Conservation (phyloP, 53 echinoderm and acorn worm genomes). For the Paracentrotus lividus region DNA sequence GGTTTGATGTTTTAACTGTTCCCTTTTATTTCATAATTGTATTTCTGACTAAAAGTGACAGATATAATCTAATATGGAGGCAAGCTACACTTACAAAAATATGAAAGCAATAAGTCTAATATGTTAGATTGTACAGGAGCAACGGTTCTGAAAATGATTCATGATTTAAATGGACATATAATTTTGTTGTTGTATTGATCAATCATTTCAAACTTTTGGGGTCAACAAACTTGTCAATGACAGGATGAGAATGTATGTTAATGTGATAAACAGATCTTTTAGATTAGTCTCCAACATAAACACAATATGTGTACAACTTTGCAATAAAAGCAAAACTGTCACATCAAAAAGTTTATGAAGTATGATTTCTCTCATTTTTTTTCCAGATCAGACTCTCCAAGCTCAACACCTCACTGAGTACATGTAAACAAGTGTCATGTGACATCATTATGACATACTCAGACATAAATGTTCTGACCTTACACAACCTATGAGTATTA, state of each 20-base stretch:
- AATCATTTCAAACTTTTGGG: neutral
- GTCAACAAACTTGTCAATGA: constrained; percentile 35
- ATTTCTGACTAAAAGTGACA: neutral
- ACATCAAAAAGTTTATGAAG: too few relatives aligned
- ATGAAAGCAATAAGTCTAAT: neutral
- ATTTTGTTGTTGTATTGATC: neutral
- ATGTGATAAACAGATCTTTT: constrained; percentile 17
- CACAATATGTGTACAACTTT: too few relatives aligned
- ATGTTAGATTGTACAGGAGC: neutral
- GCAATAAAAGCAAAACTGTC: too few relatives aligned
- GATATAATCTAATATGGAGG: neutral
- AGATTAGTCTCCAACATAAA: too few relatives aligned
- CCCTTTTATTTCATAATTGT: neutral
- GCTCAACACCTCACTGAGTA: neutral
- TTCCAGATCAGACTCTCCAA: neutral
- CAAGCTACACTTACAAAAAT: neutral
- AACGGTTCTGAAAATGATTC: neutral
- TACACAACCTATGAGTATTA: neutral
- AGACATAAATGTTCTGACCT: constrained; percentile 40
- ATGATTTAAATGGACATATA: neutral
- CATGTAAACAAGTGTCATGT: constrained; percentile 39
- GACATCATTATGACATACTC: constrained; percentile 31
- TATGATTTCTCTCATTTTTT: neutral
- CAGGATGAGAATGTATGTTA: constrained; percentile 33
- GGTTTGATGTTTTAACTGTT: neutral